Base-by-base conservation (phyloP, 2,113 vertebrate species). In the Oryzias melastigma region DNA sequence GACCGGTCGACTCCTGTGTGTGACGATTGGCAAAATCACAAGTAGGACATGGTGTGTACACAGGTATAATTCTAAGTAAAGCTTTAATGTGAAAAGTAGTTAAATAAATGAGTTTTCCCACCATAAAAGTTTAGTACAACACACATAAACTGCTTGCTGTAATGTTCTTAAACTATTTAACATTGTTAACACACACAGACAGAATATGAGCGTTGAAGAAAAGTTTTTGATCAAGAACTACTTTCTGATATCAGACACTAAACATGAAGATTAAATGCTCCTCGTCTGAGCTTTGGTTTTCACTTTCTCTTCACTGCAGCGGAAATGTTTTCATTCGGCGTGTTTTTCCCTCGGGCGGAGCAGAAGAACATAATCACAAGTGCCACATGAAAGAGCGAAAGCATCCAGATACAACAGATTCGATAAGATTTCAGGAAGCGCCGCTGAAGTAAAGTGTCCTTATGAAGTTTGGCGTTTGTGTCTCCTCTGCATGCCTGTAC, bases 291-390 rank as follows among this genome's bases (percentile, higher is more conserved):
- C 24, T 63, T 45, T 55, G 25, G 60, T 68, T 24, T 51, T 5
- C 58, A 43, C 29, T 20, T 45, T 35, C 20, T 46, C 4, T 52
- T 56, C 55, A 35, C 65, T 48, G 35, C 43, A 17, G 25, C 49
- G 55, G 62, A 18, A 56, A 16, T 40, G 15, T 67, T 76, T 63
- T 74, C 40, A 58, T 79, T 69, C 13, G 5, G 2, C 43, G 17
- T 20, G 40, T 77, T 80, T 73, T 50, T 56, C 71, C 60, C 79
- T 80, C 2, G 15, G 78, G 82, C 77, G 56, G 51, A 75, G 80
- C 77, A 81, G 75, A 65, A 85, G 47, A 64, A 74, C 53, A 57
- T 56, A 47, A 69, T 78, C 46, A 58, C 55, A 74, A 84, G 71
- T 44, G 46, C 48, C 45, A 66, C 68, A 65, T 70, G 46, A 84